Conservation (phyloP, 2,797 vertebrate genomes). For the Mormyrus proboscirostris region DNA sequence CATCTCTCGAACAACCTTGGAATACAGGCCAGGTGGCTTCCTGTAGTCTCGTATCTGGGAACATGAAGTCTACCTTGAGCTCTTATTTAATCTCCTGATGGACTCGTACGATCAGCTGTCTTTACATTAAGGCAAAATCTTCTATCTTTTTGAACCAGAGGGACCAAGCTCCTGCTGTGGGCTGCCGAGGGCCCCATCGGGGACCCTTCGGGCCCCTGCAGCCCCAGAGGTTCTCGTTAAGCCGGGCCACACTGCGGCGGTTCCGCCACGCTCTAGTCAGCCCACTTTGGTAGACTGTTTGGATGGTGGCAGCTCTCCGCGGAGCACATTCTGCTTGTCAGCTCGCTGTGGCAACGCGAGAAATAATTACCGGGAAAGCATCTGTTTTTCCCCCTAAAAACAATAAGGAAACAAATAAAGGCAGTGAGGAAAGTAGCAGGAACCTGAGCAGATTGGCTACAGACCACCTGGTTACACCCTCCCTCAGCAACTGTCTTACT, state of each 20-base stretch:
- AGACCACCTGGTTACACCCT: conserved; percentile 45
- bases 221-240: conserved; percentile 18
- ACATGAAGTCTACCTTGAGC: background rate
- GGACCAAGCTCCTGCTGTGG: background rate
- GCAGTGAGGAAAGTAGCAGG: conserved; percentile 18
- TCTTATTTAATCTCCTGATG: background rate
- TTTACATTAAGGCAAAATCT: background rate
- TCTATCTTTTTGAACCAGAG: background rate
- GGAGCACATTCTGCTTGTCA: conserved; percentile 43
- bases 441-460: conserved; percentile 20
- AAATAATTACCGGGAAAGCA: conserved; percentile 49
- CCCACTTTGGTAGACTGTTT: conserved; percentile 3
- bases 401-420: conserved; percentile 28
- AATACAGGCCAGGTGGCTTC: background rate
- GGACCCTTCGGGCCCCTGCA: background rate
- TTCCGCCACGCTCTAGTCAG: background rate
- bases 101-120: background rate
- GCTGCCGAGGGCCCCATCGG: background rate
- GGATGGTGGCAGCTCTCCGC: conserved; percentile 32
- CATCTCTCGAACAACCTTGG: background rate
- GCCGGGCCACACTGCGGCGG: background rate
- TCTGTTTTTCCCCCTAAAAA: conserved; percentile 40
- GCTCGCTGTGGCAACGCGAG: conserved; percentile 38
- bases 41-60: background rate
- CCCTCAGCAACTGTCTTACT: conserved; percentile 39